Evolutionary conservation across 2,113 vertebrate genomes (phyloP).

Genomic region (Menidia beryllina): DNA sequence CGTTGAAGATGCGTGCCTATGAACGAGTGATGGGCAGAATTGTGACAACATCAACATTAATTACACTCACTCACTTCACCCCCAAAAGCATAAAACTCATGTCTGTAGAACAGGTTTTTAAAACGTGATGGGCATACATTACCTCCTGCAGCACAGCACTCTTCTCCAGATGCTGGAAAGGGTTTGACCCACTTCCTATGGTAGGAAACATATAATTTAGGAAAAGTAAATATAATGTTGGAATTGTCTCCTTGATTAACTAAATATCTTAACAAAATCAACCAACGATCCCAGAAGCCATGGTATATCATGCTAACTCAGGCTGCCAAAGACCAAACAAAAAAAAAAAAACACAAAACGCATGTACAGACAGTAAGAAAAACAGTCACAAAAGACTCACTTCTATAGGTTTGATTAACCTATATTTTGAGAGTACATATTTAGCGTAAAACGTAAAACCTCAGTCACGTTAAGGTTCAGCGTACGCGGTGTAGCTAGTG

Average conservation of each 20-base stretch:
- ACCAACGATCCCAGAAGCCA: neutral
- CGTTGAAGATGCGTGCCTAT: constrained; percentile 96
- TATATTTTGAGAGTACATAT: neutral
- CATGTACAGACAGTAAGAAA: neutral
- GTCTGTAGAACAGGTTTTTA: no score
- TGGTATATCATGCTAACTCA: no score
- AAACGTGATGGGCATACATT: neutral
- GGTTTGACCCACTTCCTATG: constrained; percentile 94
- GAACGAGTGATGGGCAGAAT: neutral
- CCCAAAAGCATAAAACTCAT: no score
- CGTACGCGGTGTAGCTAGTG: neutral
- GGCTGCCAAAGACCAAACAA: neutral
- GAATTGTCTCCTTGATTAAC: neutral
- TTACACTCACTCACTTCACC: no score
- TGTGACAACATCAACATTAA: no score
- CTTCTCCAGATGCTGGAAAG: constrained; percentile 98
- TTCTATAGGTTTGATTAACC: neutral
- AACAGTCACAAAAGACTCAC: neutral
- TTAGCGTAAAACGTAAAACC: neutral
- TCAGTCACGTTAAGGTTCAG: constrained; percentile 18
- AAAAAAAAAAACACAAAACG: no score
- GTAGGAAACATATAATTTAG: constrained; percentile 19
- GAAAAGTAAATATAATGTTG: neutral
- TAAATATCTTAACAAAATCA: neutral
- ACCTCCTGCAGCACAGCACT: constrained; percentile 98